These are phyloP conservation scores for Reticulitermes speratus DNA, from an alignment of 1,140 invertebrate genomes.

Conservation along the genomic window DNA sequence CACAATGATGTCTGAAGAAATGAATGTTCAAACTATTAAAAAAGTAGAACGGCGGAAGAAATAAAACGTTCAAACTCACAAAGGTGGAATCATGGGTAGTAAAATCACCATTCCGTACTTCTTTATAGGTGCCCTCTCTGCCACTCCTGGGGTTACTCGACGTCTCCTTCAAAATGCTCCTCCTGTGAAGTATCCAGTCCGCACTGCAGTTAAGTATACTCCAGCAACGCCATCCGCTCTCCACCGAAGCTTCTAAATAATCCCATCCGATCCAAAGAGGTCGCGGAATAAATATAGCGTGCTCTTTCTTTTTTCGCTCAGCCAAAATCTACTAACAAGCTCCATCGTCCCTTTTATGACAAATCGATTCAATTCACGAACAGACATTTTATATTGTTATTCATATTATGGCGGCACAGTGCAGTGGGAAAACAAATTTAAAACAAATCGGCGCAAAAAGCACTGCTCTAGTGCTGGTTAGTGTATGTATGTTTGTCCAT, in stretches of 20 bases:
- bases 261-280: constrained; percentile 11
- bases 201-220: constrained; percentile 11
- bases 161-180: neutral
- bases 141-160: constrained; percentile 6
- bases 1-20: neutral
- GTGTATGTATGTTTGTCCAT: too few relatives aligned
- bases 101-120: constrained; percentile 11
- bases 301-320: neutral
- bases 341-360: neutral
- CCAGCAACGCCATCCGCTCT: constrained; percentile 4
- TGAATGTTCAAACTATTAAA: neutral
- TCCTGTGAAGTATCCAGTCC: constrained; percentile 12
- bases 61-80: neutral
- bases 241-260: neutral
- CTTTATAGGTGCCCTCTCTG: neutral
- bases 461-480: neutral
- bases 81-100: neutral
- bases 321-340: neutral
- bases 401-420: neutral
- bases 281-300: neutral
- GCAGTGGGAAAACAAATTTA: neutral
- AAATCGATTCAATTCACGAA: neutral
- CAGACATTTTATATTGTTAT: neutral
- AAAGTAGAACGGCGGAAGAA: neutral
- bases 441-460: neutral